Conservation (phyloP, 1,140 invertebrate species). For the Anoplolepis gracilipes region DNA sequence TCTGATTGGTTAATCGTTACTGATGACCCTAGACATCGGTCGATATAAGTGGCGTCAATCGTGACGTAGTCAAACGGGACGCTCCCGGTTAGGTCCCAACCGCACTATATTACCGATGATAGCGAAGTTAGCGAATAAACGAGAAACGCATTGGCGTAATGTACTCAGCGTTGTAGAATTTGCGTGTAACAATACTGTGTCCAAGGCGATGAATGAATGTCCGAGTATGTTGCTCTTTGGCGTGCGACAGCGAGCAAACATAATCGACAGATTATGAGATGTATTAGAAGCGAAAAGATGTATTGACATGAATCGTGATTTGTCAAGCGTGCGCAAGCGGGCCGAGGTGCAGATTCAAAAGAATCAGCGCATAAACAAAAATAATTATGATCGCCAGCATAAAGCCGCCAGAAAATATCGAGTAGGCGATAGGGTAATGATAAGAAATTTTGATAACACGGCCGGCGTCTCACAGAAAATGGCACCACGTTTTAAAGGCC, state of each 20-base stretch:
- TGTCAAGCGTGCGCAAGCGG: neutral
- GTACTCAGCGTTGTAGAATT: too few species aligned
- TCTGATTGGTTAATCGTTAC: too few species aligned
- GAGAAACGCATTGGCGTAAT: too few species aligned
- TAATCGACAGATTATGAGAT: neutral
- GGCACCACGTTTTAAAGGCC: conserved; percentile 3
- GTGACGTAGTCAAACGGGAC: too few species aligned
- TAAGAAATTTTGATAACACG: neutral
- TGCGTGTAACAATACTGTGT: neutral
- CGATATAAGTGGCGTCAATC: too few species aligned
- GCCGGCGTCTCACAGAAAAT: neutral
- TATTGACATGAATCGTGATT: neutral
- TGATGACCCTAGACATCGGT: too few species aligned
- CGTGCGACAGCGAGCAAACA: neutral
- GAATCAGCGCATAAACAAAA: neutral
- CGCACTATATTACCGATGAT: too few species aligned
- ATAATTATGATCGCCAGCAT: neutral
- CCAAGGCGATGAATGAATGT: neutral
- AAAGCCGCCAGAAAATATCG: neutral
- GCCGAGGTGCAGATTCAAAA: neutral
- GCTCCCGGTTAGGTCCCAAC: too few species aligned
- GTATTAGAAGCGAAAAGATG: neutral
- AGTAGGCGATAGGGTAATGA: conserved; percentile 26
- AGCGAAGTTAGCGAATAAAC: too few species aligned
- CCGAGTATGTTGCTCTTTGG: conserved; percentile 10